Base-by-base conservation (phyloP, 1,140 invertebrate genomes). In the Olivierus martensii region DNA sequence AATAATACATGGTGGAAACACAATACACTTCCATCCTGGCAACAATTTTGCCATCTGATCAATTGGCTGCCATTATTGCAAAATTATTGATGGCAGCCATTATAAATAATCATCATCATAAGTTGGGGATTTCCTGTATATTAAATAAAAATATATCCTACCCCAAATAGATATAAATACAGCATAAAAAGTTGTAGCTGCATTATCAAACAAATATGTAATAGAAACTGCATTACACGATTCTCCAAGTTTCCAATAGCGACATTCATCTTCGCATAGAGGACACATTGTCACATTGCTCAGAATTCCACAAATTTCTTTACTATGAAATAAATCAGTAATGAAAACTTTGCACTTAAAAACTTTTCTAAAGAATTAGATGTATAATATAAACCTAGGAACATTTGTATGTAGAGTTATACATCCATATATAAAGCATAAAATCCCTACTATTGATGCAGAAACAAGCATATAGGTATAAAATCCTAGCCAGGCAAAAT, bases 101-200 rank as follows among this genome's bases (percentile, higher is more conserved):
- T n/a, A n/a, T n/a, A n/a, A n/a, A n/a, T n/a, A n/a, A n/a, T n/a
- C n/a, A n/a, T n/a, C n/a, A n/a, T n/a, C n/a, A n/a, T n/a, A n/a
- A n/a, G n/a, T n/a, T n/a, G n/a, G n/a, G n/a, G n/a, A n/a, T n/a
- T n/a, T n/a, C n/a, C n/a, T n/a, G n/a, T n/a, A n/a, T n/a, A n/a
- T n/a, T n/a, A n/a, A n/a, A n/a, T n/a, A n/a, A n/a, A n/a, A n/a
- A n/a, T n/a, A n/a, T n/a, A n/a, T 28, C 62, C 78, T 74, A 77
- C 86, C 85, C 88, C 90, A 97, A 66, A 99, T 80, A 36, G 91
- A 92, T 91, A 98, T 97, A 64, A 97, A 88, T 42, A 90, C 79
- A 34, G 94, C 86, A 71, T 96, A 98, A 64, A 89, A 79, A 1
- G 97, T 82, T 0, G 92, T 97, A 10, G 83, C 84, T 5, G 82